Percentiles rank a stretch among this genome's conserved stretches.
Conservation (phyloP, 2,888 invertebrate species). For the Beris morrisii region DNA sequence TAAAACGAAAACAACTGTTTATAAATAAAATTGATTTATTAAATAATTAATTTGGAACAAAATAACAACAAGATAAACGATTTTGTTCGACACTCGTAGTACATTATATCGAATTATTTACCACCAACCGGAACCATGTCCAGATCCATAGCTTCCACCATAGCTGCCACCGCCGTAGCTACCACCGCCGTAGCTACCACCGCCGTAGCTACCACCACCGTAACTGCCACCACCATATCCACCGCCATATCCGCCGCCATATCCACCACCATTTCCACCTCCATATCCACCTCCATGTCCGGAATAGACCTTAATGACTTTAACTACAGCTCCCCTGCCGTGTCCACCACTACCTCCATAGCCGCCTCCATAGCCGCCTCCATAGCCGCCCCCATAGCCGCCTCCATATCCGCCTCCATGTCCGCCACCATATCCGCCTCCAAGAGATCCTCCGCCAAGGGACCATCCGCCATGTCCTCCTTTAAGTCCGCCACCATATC, state of each 20-base stretch:
- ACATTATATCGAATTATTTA: too few species aligned
- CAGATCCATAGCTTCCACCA: not conserved
- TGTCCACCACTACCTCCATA: not conserved
- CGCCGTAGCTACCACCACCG: too few species aligned
- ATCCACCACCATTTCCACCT: not conserved
- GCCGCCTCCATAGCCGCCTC: not conserved
- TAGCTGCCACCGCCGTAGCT: not conserved
- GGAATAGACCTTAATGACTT: too few species aligned
- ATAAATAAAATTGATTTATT: too few species aligned
- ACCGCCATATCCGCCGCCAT: constrained; percentile 12
- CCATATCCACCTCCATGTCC: not conserved
- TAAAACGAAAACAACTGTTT: too few species aligned
- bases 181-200: too few species aligned
- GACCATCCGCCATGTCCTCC: not conserved
- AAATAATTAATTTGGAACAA: too few species aligned
- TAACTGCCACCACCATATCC: too few species aligned
- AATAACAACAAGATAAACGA: too few species aligned
- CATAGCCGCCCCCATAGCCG: not conserved
- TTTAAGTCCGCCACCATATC: not conserved
- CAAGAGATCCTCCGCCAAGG: constrained; percentile 1
- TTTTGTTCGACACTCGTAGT: too few species aligned
- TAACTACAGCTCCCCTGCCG: not conserved
- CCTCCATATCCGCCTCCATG: not conserved
- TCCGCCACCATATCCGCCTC: not conserved
- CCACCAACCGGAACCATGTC: not conserved